phyloP scores from a whole-genome alignment of 2,797 vertebrate genomes.

The Rousettus madagascariensis region DNA sequence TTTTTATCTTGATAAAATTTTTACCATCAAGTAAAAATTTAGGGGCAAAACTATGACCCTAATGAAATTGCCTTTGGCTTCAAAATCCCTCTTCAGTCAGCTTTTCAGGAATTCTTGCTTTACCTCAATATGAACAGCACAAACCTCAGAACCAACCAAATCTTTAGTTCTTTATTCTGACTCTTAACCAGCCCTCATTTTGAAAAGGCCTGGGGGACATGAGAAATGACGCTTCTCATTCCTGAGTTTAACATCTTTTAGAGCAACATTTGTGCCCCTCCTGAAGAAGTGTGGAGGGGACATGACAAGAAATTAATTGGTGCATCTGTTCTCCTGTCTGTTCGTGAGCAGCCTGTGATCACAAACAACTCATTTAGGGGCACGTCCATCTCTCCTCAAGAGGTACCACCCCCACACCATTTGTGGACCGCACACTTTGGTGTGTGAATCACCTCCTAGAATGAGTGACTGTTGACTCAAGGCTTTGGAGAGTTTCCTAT shows the following conservation, averaged over 20 bases:
- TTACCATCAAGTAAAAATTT: slow-evolving; percentile 24
- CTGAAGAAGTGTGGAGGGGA: slow-evolving; percentile 36
- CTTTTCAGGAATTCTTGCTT: not conserved
- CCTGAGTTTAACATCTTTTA: slow-evolving; percentile 27
- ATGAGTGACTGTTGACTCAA: slow-evolving; percentile 68
- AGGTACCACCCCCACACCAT: slow-evolving; percentile 69
- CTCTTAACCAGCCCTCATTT: not conserved
- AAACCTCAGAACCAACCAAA: not conserved
- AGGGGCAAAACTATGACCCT: not conserved
- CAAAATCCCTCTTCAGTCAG: not conserved
- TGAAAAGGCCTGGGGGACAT: not conserved
- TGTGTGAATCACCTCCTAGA: slow-evolving; percentile 65
- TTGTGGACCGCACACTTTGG: slow-evolving; percentile 49
- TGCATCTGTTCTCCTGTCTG: slow-evolving; percentile 64
- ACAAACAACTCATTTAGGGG: slow-evolving; percentile 63
- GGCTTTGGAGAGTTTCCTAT: slow-evolving; percentile 24
- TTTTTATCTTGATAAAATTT: not conserved
- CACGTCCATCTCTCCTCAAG: slow-evolving; percentile 31
- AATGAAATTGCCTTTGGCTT: not conserved
- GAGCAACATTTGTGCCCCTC: not conserved
- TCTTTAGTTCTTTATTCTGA: not conserved
- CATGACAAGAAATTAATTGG: slow-evolving; percentile 47
- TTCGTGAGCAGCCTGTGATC: slow-evolving; percentile 49
- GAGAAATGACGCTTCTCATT: not conserved
- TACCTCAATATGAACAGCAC: not conserved